Conservation (phyloP, 2,888 invertebrate species). For the Andrena haemorrhoa region DNA sequence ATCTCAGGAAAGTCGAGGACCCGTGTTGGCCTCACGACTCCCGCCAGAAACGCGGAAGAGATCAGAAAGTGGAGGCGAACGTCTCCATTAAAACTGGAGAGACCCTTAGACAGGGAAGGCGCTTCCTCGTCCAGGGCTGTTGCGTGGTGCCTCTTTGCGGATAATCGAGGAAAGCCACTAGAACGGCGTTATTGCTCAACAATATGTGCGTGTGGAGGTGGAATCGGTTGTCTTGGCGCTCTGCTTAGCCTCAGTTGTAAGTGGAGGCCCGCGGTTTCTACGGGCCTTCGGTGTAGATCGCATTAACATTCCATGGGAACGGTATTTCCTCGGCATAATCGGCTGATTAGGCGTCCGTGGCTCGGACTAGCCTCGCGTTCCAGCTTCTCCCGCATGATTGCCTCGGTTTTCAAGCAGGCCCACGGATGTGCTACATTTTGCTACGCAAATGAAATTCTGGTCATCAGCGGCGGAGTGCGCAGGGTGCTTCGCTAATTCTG, state of each 20-base stretch:
- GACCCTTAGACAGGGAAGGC: conserved; percentile 29
- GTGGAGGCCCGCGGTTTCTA: conserved; percentile 52
- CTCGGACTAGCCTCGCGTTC: conserved; percentile 64
- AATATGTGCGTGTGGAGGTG: conserved; percentile 75
- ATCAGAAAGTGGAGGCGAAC: conserved; percentile 49
- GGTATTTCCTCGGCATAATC: conserved; percentile 81
- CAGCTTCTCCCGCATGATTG: conserved; percentile 63
- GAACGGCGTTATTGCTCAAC: conserved; percentile 76
- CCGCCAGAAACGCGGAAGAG: conserved; percentile 59
- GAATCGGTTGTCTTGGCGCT: conserved; percentile 55
- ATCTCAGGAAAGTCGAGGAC: conserved; percentile 11
- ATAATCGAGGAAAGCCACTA: conserved; percentile 60
- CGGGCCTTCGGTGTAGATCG: conserved; percentile 72
- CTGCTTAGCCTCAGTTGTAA: conserved; percentile 31
- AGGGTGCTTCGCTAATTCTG: not conserved
- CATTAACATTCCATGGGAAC: conserved; percentile 85
- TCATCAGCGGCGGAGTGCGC: conserved; percentile 5
- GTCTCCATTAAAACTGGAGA: conserved; percentile 62
- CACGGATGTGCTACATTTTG: conserved; percentile 39
- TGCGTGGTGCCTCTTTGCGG: conserved; percentile 24
- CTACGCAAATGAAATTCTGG: conserved; percentile 41
- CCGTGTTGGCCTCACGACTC: conserved; percentile 18
- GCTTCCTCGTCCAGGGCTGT: conserved; percentile 19
- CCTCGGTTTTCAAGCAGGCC: conserved; percentile 63
- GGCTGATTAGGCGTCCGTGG: conserved; percentile 76